Evolutionary conservation across 2,797 vertebrate genomes (phyloP), one percentile per base, ranked within the genome.

Genomic region (Hypotaenidia philippensis): DNA sequence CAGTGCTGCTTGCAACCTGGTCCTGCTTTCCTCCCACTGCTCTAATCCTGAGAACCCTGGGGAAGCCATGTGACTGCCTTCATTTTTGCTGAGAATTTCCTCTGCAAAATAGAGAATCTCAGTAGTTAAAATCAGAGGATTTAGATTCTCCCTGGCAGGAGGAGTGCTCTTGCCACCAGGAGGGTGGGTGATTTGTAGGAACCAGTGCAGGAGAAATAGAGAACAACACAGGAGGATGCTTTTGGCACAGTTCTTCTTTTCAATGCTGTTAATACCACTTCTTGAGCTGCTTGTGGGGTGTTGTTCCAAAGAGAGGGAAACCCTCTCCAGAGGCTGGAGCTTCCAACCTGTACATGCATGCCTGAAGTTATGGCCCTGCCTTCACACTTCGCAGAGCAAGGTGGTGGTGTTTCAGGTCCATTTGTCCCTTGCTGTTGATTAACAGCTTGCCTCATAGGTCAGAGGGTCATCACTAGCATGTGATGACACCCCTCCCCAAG

Each of bases 21-120:
- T 50, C 16, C 49, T 32, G 36, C 45, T 71, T 78, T 59, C 52
- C 29, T 53, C 32, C 25, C 1, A 1, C 38, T 40, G 26, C 1
- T 0, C 38, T 17, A 34, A 83, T 23, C 16, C 56, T 1, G 1
- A 59, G 32, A 17, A 23, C 25, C 12, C 7, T 5, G 2, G 18
- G 18, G 15, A 40, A 81, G 29, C 32, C 23, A 20, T 1, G 0
- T 1, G 1, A 36, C 65, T 78, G 29, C 38, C 15, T 65, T 59
- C 26, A 52, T 27, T 31, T 59, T 59, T 53, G 29, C 40, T 2
- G 1, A 23, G 53, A 53, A 19, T n/a, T 40, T 47, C 25, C 15
- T 78, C 45, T 68, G 29, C 34, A 61, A 44, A 49, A 21, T 14
- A 15, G 16, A 65, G 52, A n/a, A 25, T 49, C 47, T 34, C 5